Conservation (phyloP, 2,113 vertebrate species). For the Calidris pygmaea region DNA sequence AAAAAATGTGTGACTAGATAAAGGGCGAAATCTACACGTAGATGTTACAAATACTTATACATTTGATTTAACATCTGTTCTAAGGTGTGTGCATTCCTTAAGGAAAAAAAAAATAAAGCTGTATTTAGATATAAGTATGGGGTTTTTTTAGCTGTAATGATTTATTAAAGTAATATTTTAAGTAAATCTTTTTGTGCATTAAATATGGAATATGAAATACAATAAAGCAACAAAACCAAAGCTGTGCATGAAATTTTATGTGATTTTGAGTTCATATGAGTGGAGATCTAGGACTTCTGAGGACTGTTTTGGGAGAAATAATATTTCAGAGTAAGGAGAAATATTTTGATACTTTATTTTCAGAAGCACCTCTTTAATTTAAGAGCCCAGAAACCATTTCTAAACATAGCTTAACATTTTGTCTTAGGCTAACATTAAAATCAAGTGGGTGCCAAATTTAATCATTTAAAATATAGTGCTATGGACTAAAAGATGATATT, state of each 20-base stretch:
- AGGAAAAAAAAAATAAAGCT: neutral
- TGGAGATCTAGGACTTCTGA: neutral
- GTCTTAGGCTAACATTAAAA: neutral
- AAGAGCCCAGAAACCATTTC: neutral
- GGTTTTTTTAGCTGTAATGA: neutral
- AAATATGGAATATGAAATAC: neutral
- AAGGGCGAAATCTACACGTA: neutral
- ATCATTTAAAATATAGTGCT: neutral
- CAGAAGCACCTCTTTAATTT: neutral
- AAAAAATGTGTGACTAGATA: neutral
- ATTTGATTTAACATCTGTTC: neutral
- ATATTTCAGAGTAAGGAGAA: neutral
- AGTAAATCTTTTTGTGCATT: neutral
- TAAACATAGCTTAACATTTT: neutral
- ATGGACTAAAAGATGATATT: neutral
- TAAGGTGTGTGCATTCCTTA: neutral
- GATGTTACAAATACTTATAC: neutral
- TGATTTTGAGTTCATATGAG: neutral
- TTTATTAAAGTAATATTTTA: neutral
- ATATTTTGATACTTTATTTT: neutral
- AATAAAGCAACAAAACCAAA: neutral
- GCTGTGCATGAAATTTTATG: neutral
- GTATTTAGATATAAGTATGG: neutral
- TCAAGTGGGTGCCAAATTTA: neutral
- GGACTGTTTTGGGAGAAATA: neutral